Conservation (phyloP, 2,888 invertebrate genomes). For the Lasioglossum calceatum region DNA sequence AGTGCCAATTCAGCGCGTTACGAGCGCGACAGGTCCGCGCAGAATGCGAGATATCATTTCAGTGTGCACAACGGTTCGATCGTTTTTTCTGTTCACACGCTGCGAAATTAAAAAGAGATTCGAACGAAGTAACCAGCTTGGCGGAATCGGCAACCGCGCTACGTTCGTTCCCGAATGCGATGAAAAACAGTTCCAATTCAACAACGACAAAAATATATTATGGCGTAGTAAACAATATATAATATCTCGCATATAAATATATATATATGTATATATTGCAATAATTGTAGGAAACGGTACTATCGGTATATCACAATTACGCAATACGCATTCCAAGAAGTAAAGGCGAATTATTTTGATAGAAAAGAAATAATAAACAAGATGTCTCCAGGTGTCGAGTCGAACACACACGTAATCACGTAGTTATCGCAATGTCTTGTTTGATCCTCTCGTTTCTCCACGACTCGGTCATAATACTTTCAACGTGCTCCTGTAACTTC, state of each 20-base stretch:
- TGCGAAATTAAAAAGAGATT: neutral
- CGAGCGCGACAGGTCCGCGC: neutral
- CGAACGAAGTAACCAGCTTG: neutral
- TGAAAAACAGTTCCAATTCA: slow-evolving; percentile 31
- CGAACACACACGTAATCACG: neutral
- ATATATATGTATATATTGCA: slow-evolving; percentile 28
- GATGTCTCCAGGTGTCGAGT: neutral
- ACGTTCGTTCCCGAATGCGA: slow-evolving; percentile 19
- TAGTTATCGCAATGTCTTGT: neutral
- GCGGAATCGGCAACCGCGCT: neutral
- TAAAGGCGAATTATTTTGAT: slow-evolving; percentile 48
- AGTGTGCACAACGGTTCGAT: neutral
- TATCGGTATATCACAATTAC: slow-evolving; percentile 55
- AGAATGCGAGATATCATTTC: slow-evolving; percentile 29
- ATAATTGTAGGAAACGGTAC: slow-evolving; percentile 57
- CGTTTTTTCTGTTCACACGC: slow-evolving; percentile 9
- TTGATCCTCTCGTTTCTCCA: slow-evolving; percentile 4
- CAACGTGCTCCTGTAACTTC: neutral
- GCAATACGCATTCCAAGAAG: slow-evolving; percentile 42
- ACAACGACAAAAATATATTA: slow-evolving; percentile 52
- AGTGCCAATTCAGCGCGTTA: neutral
- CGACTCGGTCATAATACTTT: slow-evolving; percentile 24
- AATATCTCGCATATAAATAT: slow-evolving; percentile 45
- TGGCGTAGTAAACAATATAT: slow-evolving; percentile 55
- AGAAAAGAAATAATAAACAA: neutral